These are phyloP conservation scores for Bibio marci DNA, from an alignment of 2,888 invertebrate genomes.

Conservation along the genomic window DNA sequence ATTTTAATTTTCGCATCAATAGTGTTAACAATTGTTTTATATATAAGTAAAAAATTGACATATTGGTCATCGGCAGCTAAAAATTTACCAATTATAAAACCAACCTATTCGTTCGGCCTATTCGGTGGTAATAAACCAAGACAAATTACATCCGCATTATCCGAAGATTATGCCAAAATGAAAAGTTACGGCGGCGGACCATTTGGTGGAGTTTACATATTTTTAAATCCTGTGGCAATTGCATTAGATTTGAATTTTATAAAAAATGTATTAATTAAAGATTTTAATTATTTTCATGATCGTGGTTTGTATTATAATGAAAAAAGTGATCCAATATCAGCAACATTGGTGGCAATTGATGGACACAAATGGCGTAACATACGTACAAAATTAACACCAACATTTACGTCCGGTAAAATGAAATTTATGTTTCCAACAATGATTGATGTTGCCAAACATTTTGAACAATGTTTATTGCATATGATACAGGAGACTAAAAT, in stretches of 20 bases:
- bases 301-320: constrained; percentile 20
- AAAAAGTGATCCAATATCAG: constrained; percentile 21
- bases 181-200: constrained; percentile 15
- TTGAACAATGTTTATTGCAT: constrained; percentile 15
- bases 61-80: too few relatives aligned
- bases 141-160: too few relatives aligned
- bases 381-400: constrained; percentile 25
- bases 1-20: too few relatives aligned
- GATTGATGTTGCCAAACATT: constrained; percentile 18
- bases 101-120: too few relatives aligned
- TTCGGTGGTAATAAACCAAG: too few relatives aligned
- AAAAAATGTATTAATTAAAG: too few relatives aligned
- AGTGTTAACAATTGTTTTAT: too few relatives aligned
- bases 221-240: constrained; percentile 18
- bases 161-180: constrained; percentile 17
- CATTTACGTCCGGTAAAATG: too few relatives aligned
- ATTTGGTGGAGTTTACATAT: constrained; percentile 22
- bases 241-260: constrained; percentile 23
- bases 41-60: too few relatives aligned
- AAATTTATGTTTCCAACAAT: too few relatives aligned
- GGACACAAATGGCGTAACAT: constrained; percentile 31
- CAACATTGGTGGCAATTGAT: constrained; percentile 20
- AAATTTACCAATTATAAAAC: too few relatives aligned
- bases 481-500: constrained; percentile 10
- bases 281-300: constrained; percentile 25